Evolutionary conservation across 2,797 vertebrate species (phyloP).

Genomic region (Sebastes steindachneri): DNA sequence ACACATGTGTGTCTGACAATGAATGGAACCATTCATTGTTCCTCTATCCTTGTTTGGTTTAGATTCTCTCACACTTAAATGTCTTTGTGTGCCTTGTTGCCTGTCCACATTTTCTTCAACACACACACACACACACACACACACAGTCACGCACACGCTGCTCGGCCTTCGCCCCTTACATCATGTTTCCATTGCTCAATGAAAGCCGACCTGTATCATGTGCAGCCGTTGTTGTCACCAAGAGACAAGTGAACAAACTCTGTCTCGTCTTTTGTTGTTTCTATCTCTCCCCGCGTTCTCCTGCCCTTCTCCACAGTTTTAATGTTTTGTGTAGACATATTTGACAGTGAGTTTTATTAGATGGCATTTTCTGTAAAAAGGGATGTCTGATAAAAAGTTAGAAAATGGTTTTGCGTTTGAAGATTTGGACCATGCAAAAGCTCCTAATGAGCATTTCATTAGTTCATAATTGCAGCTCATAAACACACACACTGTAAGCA

Average conservation of each 20-base stretch:
- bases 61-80: neutral
- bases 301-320: neutral
- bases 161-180: constrained; percentile 47
- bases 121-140: neutral
- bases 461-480: neutral
- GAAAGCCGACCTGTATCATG: constrained; percentile 50
- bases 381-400: neutral
- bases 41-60: neutral
- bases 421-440: neutral
- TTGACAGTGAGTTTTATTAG: neutral
- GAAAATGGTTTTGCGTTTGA: neutral
- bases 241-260: constrained; percentile 14
- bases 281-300: neutral
- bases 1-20: neutral
- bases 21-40: neutral
- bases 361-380: neutral
- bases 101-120: neutral
- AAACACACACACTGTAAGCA: neutral
- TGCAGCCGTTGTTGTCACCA: constrained; percentile 19
- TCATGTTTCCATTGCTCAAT: constrained; percentile 70
- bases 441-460: neutral
- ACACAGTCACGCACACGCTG: neutral
- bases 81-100: neutral
- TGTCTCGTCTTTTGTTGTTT: constrained; percentile 16
- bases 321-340: neutral